Percentiles rank a stretch among this genome's conserved stretches.
These are phyloP conservation scores for Eilema depressum DNA, from an alignment of 2,888 invertebrate genomes.

Conservation along the genomic window DNA sequence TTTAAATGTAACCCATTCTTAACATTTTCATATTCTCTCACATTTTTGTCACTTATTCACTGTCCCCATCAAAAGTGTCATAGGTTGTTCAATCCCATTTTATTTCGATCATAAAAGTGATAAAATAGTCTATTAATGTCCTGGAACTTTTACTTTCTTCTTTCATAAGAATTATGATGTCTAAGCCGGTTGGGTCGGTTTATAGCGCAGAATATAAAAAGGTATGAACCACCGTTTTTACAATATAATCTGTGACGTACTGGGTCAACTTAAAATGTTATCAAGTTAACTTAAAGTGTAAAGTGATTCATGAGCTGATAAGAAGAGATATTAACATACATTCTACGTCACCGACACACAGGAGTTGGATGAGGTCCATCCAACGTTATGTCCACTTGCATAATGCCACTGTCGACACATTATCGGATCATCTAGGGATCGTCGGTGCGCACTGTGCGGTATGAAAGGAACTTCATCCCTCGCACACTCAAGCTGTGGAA, in stretches of 20 bases:
- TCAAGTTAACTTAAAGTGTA: not conserved
- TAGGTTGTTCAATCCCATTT: constrained; percentile 14
- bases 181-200: constrained; percentile 3
- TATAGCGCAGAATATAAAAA: not conserved
- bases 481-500: too few species aligned
- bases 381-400: too few species aligned
- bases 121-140: constrained; percentile 17
- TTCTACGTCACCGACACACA: too few species aligned
- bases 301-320: not conserved
- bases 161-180: constrained; percentile 6
- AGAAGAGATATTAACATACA: not conserved
- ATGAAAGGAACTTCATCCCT: too few species aligned
- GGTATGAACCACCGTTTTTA: not conserved
- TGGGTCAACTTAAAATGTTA: not conserved
- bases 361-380: too few species aligned
- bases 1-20: not conserved
- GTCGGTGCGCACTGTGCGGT: too few species aligned
- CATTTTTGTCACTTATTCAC: constrained; percentile 4
- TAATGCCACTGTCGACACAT: too few species aligned
- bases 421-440: too few species aligned
- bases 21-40: not conserved
- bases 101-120: constrained; percentile 21
- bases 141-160: constrained; percentile 10
- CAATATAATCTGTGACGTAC: not conserved
- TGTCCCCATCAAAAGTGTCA: not conserved